Base-by-base conservation (phyloP, 1,140 invertebrate species). In the Eulimnadia texana region DNA sequence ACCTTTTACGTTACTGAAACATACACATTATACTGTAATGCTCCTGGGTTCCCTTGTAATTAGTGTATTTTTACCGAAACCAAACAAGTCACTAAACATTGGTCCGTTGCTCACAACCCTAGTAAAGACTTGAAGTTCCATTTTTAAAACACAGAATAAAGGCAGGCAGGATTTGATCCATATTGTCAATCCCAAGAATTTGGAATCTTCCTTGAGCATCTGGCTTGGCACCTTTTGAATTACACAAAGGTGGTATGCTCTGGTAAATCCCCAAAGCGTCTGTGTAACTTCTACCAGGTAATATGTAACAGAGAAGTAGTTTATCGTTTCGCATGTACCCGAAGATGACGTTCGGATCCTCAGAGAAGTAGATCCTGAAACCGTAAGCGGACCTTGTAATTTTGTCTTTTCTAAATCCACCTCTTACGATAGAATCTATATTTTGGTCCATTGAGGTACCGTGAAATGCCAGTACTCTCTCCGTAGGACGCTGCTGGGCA, bases 331-430 rank as follows among this genome's bases (percentile, higher is more conserved):
- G 50, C 13, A 42, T 42, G n/a, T 61, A 61, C 3, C 2, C 3
- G 22, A 58, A 60, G 50, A 19, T 11, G 10, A 61, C 51, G 19
- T 28, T 29, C 11, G 60, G 60, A n/a, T 28, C 22, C 42, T 61
- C 60, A 3, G 60, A 61, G 28, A 61, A 61, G 33, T 61, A 61
- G 1, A 28, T 25, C 19, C 60, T 50, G 6, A 56, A 42, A 56
- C 60, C 60, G n/a, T 61, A 56, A 19, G 60, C 50, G 13, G 20
- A 58, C 11, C 16, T 22, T 6, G 2, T 61, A 42, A 42, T 56
- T 13, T 61, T 58, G 16, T 2, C 13, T 3, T 3, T 10, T 13
- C 54, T 13, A 2, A 61, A 61, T 19, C 53, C 53, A 29, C 54
- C 25, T 9, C n/a, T 25, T 1, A 61, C 50, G 11, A 61, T 61